Evolutionary conservation across 1,140 invertebrate species (phyloP), one percentile per base, ranked within the genome.

Genomic region (Ceratina japonica): DNA sequence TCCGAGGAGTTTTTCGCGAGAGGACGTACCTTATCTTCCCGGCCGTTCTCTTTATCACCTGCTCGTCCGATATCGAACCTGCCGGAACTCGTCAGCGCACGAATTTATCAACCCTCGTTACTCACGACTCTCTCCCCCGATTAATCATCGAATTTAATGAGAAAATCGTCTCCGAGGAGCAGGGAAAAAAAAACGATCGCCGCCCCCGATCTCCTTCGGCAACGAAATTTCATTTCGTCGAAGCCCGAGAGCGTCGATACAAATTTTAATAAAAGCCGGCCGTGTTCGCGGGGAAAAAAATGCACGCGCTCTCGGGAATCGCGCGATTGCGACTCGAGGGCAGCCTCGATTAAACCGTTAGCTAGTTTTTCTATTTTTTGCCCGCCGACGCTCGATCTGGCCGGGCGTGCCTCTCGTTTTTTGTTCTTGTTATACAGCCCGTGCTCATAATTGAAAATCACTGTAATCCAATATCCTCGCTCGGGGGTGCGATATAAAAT

Each of bases 361-460:
- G 7, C 20, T 20, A 5, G 18, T 22, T 68, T 15, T 79, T 54
- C 49, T 22, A 62, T 56, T 68, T 54, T n/a, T 4, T 31, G 2
- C 3, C 20, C 16, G 5, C 10, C 37, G 27, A 10, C 58, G 49
- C 51, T 20, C 24, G 49, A 62, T 63, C 27, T 8, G 16, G n/a
- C 20, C 0, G 27, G 27, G 27, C 27, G 4, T 31, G 27, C 27
- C 1, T 18, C 15, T 13, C 27, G 10, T n/a, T 20, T 85, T 83
- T 65, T 79, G 68, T 52, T 64, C 73, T 22, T 79, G 58, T 70
- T 75, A 63, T 70, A 27, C 44, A 51, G 27, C 56, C 54, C 49
- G 56, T 61, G 68, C 80, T 82, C 77, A 80, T 89, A 89, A 89
- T 89, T 89, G 86, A 89, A 89, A 88, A 89, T 89, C 87, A 86